Evolutionary conservation across 2,797 vertebrate species (phyloP), one percentile per base, ranked within the genome.

Genomic region (Acipenser oxyrinchus): DNA sequence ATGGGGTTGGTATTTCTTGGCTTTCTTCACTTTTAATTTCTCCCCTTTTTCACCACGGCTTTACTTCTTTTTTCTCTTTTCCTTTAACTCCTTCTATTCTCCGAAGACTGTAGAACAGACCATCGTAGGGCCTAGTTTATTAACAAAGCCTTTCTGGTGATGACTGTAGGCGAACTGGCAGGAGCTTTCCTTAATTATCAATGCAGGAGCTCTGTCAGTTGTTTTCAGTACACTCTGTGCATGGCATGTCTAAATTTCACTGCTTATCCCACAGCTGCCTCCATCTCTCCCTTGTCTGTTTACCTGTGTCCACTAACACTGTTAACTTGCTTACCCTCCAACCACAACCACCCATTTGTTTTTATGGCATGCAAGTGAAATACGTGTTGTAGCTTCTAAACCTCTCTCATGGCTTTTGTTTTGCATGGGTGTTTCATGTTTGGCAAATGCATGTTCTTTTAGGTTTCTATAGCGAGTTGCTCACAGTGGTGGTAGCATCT

Each of bases 201-300:
- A 84, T 86, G 83, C 86, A 84, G 88, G 91, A 93, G 88, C 89
- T 91, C 90, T 88, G 86, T 90, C 90, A 74, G 78, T 92, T 92
- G 87, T 94, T 92, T 90, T 90, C 83, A 86, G 81, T 83, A 86
- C 85, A 89, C 81, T 81, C 83, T 87, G 88, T 90, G 93, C 94
- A 96, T 96, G 93, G 94, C 95, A 95, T 95, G 93, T 86, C 86
- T 79, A 80, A 78, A 64, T 82, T 78, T 87, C 68, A 79, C 88
- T 81, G 3, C 73, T 71, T 18, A 0, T 73, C 71, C 71, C 50
- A 68, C 76, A 64, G 72, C 75, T 74, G 60, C 72, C 78, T 81
- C 74, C 0, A 75, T 74, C 67, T 70, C 0, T 63, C 66, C 71
- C 73, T 74, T 77, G 75, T 66, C 60, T 72, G 72, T 77, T 73